These are phyloP conservation scores for Archilochus colubris DNA, from an alignment of 2,113 vertebrate species.

Conservation along the genomic window DNA sequence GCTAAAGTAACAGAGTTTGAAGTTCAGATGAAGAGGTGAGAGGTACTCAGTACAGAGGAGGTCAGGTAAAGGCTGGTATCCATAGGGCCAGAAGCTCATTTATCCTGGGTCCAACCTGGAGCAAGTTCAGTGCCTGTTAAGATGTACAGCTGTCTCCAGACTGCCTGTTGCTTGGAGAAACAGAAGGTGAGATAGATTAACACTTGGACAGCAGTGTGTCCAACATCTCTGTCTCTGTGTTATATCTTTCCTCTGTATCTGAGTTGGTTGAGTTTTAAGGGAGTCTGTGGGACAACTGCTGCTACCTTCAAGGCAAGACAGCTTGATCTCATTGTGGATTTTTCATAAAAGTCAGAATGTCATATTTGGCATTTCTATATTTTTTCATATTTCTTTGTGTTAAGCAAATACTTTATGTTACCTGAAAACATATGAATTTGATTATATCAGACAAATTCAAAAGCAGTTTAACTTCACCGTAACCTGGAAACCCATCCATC, in stretches of 20 bases:
- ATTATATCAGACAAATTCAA: not conserved
- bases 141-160: not conserved
- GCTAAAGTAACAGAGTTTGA: not conserved
- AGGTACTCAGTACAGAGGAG: not conserved
- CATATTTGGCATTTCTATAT: not conserved
- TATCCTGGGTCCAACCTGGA: not conserved
- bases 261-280: too few relatives aligned
- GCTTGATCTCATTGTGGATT: not conserved
- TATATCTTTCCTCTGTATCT: not conserved
- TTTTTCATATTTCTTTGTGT: not conserved
- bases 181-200: not conserved
- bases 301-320: not conserved
- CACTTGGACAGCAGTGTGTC: not conserved
- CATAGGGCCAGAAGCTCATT: not conserved
- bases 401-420: not conserved
- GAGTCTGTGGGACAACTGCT: not conserved
- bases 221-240: not conserved
- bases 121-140: not conserved
- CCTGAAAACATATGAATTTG: conserved; percentile 20
- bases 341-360: not conserved
- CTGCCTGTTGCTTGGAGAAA: not conserved
- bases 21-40: not conserved
- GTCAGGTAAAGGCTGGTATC: not conserved
- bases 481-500: not conserved
- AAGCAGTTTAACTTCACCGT: not conserved